These are phyloP conservation scores for Brachystomella parvula DNA, from an alignment of 1,140 invertebrate species.

Conservation along the genomic window DNA sequence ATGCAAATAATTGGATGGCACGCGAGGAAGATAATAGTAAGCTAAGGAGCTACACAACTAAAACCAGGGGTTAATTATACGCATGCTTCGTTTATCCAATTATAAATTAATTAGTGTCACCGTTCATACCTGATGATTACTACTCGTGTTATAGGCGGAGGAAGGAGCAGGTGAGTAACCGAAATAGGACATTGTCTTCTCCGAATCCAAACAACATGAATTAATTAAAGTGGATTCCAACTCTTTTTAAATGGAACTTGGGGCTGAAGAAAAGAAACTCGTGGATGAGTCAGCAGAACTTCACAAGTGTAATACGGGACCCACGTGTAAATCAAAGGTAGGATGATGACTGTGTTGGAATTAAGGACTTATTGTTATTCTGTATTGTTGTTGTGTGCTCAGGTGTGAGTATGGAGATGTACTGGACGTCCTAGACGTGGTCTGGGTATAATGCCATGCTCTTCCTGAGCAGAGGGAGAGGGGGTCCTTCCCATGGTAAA, in stretches of 20 bases:
- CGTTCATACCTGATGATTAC: constrained; percentile 31
- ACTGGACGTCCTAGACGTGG: constrained; percentile 16
- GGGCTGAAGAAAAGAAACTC: too few species aligned
- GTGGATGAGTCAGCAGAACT: background rate
- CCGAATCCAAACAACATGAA: background rate
- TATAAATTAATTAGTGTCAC: too few species aligned
- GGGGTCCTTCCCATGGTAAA: too few species aligned
- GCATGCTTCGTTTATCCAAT: too few species aligned
- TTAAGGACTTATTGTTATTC: background rate
- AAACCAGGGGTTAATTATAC: too few species aligned
- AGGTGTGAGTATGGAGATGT: constrained; percentile 34
- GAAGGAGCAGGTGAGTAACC: constrained; percentile 31
- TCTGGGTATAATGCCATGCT: background rate
- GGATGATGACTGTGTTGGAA: background rate
- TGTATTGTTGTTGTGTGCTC: constrained; percentile 21
- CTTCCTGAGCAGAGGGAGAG: too few species aligned
- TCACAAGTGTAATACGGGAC: background rate
- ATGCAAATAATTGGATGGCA: background rate
- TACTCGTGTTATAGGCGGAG: constrained; percentile 22
- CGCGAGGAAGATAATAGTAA: background rate
- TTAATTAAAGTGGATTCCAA: too few species aligned
- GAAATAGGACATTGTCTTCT: constrained; percentile 27
- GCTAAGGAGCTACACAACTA: too few species aligned
- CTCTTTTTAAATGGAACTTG: too few species aligned
- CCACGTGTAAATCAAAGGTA: background rate